phyloP scores from a whole-genome alignment of 2,888 invertebrate species.

The Cancer borealis region DNA sequence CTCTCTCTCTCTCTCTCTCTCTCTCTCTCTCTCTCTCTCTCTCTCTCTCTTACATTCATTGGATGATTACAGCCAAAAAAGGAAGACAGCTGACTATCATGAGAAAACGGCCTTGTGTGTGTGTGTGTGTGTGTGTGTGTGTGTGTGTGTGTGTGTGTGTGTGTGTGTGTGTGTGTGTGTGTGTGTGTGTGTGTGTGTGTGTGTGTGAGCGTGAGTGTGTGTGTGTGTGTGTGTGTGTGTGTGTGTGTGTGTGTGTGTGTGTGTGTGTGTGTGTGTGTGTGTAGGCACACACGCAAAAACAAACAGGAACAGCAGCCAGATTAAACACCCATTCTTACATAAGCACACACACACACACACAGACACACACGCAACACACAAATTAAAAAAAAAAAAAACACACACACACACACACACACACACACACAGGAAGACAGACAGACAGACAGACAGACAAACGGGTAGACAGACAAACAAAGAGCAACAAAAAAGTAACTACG shows the following conservation, averaged over 20 bases:
- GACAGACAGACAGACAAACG: too few relatives aligned
- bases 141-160: slow-evolving; percentile 34
- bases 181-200: slow-evolving; percentile 47
- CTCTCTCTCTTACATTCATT: neutral
- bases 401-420: too few relatives aligned
- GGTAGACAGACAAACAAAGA: too few relatives aligned
- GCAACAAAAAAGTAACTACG: too few relatives aligned
- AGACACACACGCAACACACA: too few relatives aligned
- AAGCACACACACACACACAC: too few relatives aligned
- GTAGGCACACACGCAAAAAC: too few relatives aligned
- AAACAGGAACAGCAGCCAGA: too few relatives aligned
- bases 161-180: slow-evolving; percentile 49
- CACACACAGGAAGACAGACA: too few relatives aligned
- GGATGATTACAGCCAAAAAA: neutral
- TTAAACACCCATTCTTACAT: too few relatives aligned
- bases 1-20: slow-evolving; percentile 21
- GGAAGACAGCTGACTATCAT: neutral
- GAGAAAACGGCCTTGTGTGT: neutral
- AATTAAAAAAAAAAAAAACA: too few relatives aligned
- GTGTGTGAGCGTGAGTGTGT: neutral
- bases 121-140: slow-evolving; percentile 30
- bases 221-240: neutral
- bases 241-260: slow-evolving; percentile 44
- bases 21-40: neutral
- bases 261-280: too few relatives aligned